Conservation (phyloP, 92 coral and sea anemone species). For the Parazoanthus atlanticus region DNA sequence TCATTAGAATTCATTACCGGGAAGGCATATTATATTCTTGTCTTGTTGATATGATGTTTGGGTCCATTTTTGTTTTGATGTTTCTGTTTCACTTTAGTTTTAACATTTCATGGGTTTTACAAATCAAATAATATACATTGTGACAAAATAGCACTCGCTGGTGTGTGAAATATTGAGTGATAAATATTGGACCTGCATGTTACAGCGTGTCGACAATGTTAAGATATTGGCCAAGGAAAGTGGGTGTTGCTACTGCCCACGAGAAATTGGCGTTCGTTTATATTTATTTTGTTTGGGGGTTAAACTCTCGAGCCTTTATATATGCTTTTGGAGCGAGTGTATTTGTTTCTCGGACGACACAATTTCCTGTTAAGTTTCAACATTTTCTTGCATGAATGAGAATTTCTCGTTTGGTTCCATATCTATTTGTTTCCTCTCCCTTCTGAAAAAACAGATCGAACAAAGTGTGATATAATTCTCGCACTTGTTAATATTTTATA, state of each 20-base stretch:
- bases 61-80: background rate
- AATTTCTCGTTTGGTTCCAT: background rate
- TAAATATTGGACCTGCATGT: background rate
- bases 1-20: background rate
- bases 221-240: background rate
- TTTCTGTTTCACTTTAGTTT: too few relatives aligned
- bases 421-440: too few relatives aligned
- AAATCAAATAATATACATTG: background rate
- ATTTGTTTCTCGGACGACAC: background rate
- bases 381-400: background rate
- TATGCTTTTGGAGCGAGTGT: too few relatives aligned
- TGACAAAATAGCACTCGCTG: background rate
- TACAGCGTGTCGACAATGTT: background rate
- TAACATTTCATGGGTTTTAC: background rate
- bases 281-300: background rate
- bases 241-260: background rate
- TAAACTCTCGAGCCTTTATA: background rate
- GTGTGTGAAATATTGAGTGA: slow-evolving; percentile 2
- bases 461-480: background rate
- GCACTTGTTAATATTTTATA: background rate
- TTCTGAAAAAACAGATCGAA: too few relatives aligned
- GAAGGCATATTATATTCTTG: background rate
- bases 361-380: background rate
- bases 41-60: too few relatives aligned
- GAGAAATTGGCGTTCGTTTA: background rate